phyloP scores from a whole-genome alignment of 2,797 vertebrate species.

The Epinephelus malabaricus region DNA sequence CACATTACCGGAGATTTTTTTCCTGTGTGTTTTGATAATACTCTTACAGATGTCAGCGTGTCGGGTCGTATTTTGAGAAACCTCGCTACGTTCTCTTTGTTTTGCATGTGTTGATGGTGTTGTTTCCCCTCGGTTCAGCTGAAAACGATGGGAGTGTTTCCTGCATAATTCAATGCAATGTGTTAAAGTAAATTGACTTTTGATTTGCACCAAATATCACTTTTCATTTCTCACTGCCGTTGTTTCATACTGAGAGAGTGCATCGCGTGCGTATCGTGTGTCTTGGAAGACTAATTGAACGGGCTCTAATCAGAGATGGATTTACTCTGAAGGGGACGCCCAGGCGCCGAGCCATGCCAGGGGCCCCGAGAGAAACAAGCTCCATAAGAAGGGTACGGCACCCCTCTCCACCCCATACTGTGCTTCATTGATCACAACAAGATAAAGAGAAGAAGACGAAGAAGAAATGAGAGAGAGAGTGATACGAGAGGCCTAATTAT shows the following conservation, averaged over 20 bases:
- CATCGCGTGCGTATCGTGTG: conserved; percentile 20
- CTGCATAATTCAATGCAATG: neutral
- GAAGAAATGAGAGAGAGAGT: conserved; percentile 52
- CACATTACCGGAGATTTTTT: conserved; percentile 7
- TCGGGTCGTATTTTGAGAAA: neutral
- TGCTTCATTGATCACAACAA: conserved; percentile 75
- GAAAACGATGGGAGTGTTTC: neutral
- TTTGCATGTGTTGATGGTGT: conserved; percentile 1
- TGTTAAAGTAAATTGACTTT: conserved; percentile 5
- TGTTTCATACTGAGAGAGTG: neutral
- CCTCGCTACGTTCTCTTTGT: neutral
- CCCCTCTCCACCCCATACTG: conserved; percentile 56
- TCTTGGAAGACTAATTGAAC: conserved; percentile 49
- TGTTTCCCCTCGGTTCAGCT: neutral
- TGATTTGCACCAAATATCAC: conserved; percentile 15
- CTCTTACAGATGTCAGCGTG: conserved; percentile 7
- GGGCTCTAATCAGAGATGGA: conserved; percentile 43
- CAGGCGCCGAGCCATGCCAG: conserved; percentile 56
- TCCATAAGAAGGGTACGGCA: conserved; percentile 54
- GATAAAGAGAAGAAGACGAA: conserved; percentile 44
- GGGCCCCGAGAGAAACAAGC: conserved; percentile 58
- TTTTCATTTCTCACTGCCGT: conserved; percentile 14
- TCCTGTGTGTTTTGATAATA: conserved; percentile 2
- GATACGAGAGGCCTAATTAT: conserved; percentile 84
- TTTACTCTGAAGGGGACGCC: conserved; percentile 47